phyloP scores from a whole-genome alignment of 2,888 invertebrate genomes.

The Drosophila lacicola region DNA sequence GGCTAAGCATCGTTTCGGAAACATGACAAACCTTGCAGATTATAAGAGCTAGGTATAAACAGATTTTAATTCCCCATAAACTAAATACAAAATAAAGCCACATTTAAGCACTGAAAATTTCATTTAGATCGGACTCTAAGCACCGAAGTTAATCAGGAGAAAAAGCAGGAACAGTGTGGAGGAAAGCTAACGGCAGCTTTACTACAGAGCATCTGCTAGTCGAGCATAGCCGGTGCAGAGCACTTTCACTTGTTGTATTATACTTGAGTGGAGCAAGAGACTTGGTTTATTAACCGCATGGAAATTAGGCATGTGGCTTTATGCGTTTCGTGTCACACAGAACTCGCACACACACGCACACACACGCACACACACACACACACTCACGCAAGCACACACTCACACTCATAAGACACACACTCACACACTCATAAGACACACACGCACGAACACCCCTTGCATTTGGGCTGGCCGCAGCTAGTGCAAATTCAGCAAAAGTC shows the following conservation, averaged over 20 bases:
- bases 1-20: too few species aligned
- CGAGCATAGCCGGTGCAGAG: neutral
- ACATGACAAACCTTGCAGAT: too few species aligned
- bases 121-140: too few species aligned
- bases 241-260: slow-evolving; percentile 4
- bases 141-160: too few species aligned
- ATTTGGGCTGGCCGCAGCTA: slow-evolving; percentile 4
- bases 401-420: neutral
- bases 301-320: slow-evolving; percentile 53
- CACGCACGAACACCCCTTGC: neutral
- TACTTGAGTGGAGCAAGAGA: slow-evolving; percentile 7
- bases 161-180: too few species aligned
- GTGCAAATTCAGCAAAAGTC: slow-evolving; percentile 38
- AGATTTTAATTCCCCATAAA: too few species aligned
- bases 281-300: slow-evolving; percentile 41
- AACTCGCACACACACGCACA: slow-evolving; percentile 1
- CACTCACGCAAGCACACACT: neutral
- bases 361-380: neutral
- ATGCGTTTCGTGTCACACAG: slow-evolving; percentile 41
- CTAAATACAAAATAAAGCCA: too few species aligned
- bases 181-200: too few species aligned
- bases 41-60: too few species aligned
- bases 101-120: too few species aligned
- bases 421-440: neutral
- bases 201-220: too few species aligned